Evolutionary conservation across 2,888 invertebrate genomes (phyloP).

Genomic region (Sarcophaga carnaria): DNA sequence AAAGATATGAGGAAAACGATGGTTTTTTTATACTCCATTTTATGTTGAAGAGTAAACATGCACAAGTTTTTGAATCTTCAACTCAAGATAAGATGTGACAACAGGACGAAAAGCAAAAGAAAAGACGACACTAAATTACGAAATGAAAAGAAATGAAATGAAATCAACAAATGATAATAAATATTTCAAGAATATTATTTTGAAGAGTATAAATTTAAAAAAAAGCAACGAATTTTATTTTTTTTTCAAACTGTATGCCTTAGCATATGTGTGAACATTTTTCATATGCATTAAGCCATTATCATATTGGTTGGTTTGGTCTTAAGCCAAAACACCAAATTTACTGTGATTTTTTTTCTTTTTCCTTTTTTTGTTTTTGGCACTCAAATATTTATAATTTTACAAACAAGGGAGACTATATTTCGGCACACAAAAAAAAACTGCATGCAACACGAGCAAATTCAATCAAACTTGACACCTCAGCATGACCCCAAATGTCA

Average conservation of each 20-base stretch:
- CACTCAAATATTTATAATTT: conserved; percentile 33
- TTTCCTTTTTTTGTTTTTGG: neutral
- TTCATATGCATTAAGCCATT: conserved; percentile 51
- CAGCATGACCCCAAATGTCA: conserved; percentile 64
- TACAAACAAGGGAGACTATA: neutral
- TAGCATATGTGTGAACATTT: conserved; percentile 7
- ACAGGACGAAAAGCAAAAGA: conserved; percentile 53
- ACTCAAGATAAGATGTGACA: conserved; percentile 64
- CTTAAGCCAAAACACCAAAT: conserved; percentile 12
- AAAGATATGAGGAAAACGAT: neutral
- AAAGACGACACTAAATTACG: neutral
- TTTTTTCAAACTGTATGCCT: neutral
- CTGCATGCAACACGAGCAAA: conserved; percentile 57
- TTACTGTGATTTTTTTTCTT: neutral
- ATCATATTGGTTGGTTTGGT: conserved; percentile 29
- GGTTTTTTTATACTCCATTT: no score
- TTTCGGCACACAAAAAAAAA: neutral
- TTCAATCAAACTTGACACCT: conserved; percentile 69
- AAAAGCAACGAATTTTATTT: neutral
- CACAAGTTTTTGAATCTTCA: conserved; percentile 64
- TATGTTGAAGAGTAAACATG: conserved; percentile 48
- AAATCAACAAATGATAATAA: conserved; percentile 42
- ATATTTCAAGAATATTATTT: conserved; percentile 38
- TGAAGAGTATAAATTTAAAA: neutral
- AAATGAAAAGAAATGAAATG: neutral